Percentiles rank a stretch among this genome's conserved stretches.
Evolutionary conservation across 2,113 vertebrate species (phyloP).

Genomic region (Desmodus rotundus): DNA sequence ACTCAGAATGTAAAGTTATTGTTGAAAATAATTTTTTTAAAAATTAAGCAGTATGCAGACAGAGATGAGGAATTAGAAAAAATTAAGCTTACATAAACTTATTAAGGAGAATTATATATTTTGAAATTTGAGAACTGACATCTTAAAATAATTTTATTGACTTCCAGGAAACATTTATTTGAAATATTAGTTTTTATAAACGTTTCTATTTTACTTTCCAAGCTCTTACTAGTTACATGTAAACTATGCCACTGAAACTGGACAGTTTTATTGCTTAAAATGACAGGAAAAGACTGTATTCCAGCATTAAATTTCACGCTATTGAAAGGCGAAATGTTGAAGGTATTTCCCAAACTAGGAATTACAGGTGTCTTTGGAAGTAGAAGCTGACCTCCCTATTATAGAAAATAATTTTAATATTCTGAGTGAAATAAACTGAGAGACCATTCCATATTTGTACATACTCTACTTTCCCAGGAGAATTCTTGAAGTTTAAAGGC

Average conservation of each 20-base stretch:
- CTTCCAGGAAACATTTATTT: conserved; percentile 35
- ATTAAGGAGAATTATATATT: conserved; percentile 31
- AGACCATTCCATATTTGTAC: not conserved
- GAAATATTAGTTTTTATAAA: conserved; percentile 39
- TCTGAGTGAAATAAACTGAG: not conserved
- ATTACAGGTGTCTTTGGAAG: not conserved
- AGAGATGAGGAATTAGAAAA: conserved; percentile 37
- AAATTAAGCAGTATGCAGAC: not conserved
- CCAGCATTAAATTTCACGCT: not conserved
- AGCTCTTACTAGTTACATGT: not conserved
- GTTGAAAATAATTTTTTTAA: not conserved
- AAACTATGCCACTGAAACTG: not conserved
- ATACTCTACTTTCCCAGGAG: not conserved
- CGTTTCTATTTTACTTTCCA: conserved; percentile 19
- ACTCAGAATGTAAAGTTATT: not conserved
- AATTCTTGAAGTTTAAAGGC: not conserved
- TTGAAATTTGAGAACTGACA: conserved; percentile 25
- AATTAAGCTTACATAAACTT: conserved; percentile 6
- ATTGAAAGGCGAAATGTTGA: not conserved
- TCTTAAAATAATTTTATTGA: conserved; percentile 24
- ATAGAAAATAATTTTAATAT: not conserved
- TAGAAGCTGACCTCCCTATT: not conserved
- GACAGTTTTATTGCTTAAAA: not conserved
- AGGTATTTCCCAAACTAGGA: not conserved
- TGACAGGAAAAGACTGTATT: not conserved